Conservation (phyloP, 2,113 vertebrate genomes). For the Pachyramphus minor region DNA sequence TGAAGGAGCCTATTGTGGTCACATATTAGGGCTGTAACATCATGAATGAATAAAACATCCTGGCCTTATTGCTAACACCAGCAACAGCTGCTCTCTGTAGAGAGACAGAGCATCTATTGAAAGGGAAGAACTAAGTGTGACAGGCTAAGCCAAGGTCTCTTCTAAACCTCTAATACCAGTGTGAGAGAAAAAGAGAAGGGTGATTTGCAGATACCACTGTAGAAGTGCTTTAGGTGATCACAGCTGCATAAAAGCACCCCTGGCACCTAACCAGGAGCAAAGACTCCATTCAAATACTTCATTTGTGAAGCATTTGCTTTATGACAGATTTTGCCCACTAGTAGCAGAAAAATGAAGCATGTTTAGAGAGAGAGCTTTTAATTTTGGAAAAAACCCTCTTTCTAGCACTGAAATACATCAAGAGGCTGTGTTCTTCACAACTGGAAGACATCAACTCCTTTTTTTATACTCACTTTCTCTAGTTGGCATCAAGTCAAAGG, state of each 20-base stretch:
- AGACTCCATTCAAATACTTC: background rate
- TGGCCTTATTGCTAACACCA: background rate
- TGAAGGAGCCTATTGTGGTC: background rate
- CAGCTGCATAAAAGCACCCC: background rate
- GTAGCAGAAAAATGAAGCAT: background rate
- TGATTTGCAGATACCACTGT: background rate
- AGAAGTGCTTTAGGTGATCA: background rate
- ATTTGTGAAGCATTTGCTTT: background rate
- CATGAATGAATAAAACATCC: conserved; percentile 47
- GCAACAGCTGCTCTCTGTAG: background rate
- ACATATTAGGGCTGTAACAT: background rate
- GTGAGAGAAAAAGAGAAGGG: background rate
- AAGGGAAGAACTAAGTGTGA: background rate
- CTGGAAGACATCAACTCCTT: background rate
- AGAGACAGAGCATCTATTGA: conserved; percentile 20
- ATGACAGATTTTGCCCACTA: background rate
- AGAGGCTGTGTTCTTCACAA: background rate
- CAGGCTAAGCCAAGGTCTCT: background rate
- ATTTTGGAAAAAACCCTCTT: background rate
- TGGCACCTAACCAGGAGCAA: background rate
- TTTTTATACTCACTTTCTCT: background rate
- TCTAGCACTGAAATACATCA: background rate
- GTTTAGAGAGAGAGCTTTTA: background rate
- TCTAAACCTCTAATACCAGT: background rate
- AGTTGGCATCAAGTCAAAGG: background rate